Percentiles rank a stretch among this genome's conserved stretches.
phyloP scores from a whole-genome alignment of 2,888 invertebrate species.

The Sphinx pinastri region DNA sequence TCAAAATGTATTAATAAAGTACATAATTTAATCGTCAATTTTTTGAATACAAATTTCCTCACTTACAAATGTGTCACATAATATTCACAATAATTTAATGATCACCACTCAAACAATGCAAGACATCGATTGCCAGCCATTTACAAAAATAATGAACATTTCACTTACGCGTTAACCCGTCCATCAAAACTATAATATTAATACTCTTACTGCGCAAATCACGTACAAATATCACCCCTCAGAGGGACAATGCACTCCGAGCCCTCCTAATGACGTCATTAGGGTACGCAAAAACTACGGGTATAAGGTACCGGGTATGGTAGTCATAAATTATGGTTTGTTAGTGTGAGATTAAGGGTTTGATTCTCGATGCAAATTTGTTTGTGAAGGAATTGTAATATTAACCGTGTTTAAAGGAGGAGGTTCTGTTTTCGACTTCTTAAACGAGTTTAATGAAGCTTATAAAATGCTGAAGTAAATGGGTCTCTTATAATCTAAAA shows the following conservation, averaged over 20 bases:
- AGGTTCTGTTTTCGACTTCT: too few relatives aligned
- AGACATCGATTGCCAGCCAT: too few relatives aligned
- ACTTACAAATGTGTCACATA: too few relatives aligned
- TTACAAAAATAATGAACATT: not conserved
- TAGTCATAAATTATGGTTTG: constrained; percentile 14
- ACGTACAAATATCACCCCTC: constrained; percentile 15
- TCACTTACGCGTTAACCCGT: not conserved
- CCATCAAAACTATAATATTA: constrained; percentile 6
- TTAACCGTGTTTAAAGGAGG: not conserved
- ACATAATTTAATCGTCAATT: too few relatives aligned
- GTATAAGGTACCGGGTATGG: constrained; percentile 10
- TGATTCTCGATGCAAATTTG: constrained; percentile 2
- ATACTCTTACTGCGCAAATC: constrained; percentile 18
- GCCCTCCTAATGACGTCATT: constrained; percentile 30
- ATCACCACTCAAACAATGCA: too few relatives aligned
- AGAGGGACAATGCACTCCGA: constrained; percentile 25
- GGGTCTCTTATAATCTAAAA: too few relatives aligned
- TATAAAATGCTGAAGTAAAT: too few relatives aligned
- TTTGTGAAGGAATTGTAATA: constrained; percentile 26
- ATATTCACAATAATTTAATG: too few relatives aligned
- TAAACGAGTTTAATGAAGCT: too few relatives aligned
- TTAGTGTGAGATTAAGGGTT: constrained; percentile 5
- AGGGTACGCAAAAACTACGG: constrained; percentile 26
- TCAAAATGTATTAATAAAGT: too few relatives aligned
- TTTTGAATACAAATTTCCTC: too few relatives aligned